Evolutionary conservation across 2,113 vertebrate species (phyloP), one percentile per base, ranked within the genome.

Genomic region (Gymnarchus niloticus): DNA sequence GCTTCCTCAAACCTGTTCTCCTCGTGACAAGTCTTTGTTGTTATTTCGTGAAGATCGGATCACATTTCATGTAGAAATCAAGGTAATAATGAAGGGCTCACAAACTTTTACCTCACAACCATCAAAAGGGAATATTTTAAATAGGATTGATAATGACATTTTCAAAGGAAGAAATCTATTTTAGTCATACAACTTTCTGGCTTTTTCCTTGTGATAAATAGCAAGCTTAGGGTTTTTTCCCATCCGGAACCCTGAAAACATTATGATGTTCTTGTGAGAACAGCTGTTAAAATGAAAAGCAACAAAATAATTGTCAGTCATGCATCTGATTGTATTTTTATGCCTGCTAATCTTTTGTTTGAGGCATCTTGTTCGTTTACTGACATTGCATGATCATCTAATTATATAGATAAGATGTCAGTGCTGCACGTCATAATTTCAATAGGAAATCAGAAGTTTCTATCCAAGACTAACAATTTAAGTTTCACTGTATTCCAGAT

Each of bases 271-370:
- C 76, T 78, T 78, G 9, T 48, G 76, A 48, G 76, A 78, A 78
- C 76, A 78, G 76, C 41, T 78, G 76, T 78, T 78, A 41, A 78
- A 78, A 78, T 78, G 76, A 78, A 48, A 78, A 78, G 65, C 65
- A 73, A 78, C 76, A 78, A 78, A 78, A 48, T 48, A 48, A 78
- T 78, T 78, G 76, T 48, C 76, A 78, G 76, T 78, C 76, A 78
- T 78, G 76, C 76, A 78, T 48, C 76, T 78, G 76, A 78, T 78
- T 48, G 76, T 78, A 41, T n/a, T 78, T 77, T 78, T 78, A 48
- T 78, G 76, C 76, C 76, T 78, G 19, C 44, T 78, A 78, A 78
- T 49, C 76, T 48, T 78, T 48, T 23, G 41, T 44, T 77, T 77
- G 61, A 37, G 61, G 61, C 61, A 37, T 77, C 44, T 77, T 77